A percentile compares a stretch with the other conserved stretches of the same genome.
Evolutionary conservation across 1,140 invertebrate genomes (phyloP).

Genomic region (Zaprionus camerounensis): DNA sequence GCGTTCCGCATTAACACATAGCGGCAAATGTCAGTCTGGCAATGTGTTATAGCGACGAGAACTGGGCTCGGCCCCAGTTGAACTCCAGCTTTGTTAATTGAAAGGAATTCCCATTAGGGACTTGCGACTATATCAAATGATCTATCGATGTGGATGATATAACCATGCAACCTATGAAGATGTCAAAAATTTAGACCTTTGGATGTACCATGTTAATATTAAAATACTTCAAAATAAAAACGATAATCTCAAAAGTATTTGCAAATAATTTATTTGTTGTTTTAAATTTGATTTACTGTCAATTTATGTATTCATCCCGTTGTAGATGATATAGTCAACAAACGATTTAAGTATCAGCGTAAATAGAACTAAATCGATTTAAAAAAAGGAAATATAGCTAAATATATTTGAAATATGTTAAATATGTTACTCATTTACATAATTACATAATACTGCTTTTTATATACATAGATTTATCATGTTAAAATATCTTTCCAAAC

Average conservation of each 20-base stretch:
- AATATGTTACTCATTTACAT: not conserved
- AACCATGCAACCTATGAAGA: not conserved
- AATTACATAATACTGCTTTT: not conserved
- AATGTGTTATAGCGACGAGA: constrained; percentile 24
- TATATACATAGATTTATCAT: not conserved
- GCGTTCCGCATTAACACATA: constrained; percentile 67
- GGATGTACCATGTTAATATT: not conserved
- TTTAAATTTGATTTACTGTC: too few relatives aligned
- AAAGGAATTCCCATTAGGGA: constrained; percentile 31
- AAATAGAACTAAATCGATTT: not conserved
- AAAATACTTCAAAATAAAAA: too few relatives aligned
- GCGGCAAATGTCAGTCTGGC: constrained; percentile 65
- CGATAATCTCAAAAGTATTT: too few relatives aligned
- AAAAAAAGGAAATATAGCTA: not conserved
- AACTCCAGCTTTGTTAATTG: constrained; percentile 57
- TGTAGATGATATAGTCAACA: too few relatives aligned
- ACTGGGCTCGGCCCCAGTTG: constrained; percentile 61
- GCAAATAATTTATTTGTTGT: too few relatives aligned
- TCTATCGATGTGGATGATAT: not conserved
- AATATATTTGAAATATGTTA: not conserved
- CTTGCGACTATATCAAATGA: not conserved
- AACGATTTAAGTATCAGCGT: too few relatives aligned
- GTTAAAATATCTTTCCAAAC: not conserved
- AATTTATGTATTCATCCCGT: too few relatives aligned
- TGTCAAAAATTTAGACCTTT: not conserved